A percentile compares a stretch with the other conserved stretches of the same genome.
Conservation (phyloP, 2,888 invertebrate species). For the Nezara viridula region DNA sequence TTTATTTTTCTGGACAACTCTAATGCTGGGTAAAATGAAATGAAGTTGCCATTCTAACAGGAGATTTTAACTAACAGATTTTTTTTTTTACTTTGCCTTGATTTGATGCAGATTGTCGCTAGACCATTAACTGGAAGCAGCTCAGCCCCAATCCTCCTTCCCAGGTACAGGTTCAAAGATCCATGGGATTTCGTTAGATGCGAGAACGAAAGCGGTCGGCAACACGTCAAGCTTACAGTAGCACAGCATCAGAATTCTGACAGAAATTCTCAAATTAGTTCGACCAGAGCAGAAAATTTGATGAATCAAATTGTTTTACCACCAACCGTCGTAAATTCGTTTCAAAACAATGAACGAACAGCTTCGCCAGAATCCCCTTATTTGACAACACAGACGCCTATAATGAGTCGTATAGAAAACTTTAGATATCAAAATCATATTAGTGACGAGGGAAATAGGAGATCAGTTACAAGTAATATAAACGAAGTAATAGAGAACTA, state of each 20-base stretch:
- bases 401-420: neutral
- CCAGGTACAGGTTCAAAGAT: constrained; percentile 52
- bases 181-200: constrained; percentile 44
- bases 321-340: neutral
- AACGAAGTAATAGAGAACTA: neutral
- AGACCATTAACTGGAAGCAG: constrained; percentile 49
- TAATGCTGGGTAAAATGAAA: neutral
- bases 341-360: neutral
- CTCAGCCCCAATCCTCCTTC: neutral
- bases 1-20: constrained; percentile 40
- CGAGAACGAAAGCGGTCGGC: neutral
- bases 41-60: constrained; percentile 51
- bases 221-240: neutral
- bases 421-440: neutral
- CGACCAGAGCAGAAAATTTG: neutral
- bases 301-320: neutral
- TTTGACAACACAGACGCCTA: neutral
- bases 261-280: neutral
- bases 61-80: constrained; percentile 43
- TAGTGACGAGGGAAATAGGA: neutral
- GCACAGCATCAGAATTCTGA: neutral
- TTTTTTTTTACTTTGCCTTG: constrained; percentile 46
- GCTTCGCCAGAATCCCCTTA: neutral
- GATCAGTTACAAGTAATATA: neutral
- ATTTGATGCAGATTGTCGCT: constrained; percentile 56